Evolutionary conservation across 2,797 vertebrate species (phyloP), one percentile per base, ranked within the genome.

Genomic region (Pagetopsis macropterus): DNA sequence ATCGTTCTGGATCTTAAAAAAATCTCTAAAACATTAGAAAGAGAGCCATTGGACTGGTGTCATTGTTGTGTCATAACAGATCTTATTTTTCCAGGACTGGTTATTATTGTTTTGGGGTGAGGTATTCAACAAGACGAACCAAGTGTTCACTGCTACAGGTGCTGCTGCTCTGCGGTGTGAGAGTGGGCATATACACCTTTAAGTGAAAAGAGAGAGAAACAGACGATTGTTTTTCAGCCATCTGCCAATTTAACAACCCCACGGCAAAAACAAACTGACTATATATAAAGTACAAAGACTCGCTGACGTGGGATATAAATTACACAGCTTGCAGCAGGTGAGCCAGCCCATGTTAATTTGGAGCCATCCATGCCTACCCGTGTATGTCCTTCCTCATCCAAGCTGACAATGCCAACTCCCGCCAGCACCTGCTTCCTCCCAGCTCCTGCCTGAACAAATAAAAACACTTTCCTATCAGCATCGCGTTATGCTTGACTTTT

Each of bases 301-400:
- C 79, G 72, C 78, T 87, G 78, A 85, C 85, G 87, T 87, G 79
- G 60, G 81, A 66, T 82, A 77, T 88, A 85, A 87, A 88, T 88
- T 72, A 87, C 83, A 85, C 84, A 83, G 76, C 84, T 65, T 82
- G 76, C 72, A 83, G 82, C 81, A 81, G 79, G 78, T 68, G 72
- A 87, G 83, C 78, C 73, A 60, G 44, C 58, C 76, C 67, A 14
- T 83, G 84, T 82, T 86, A 75, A 87, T 88, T 86, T 79, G 70
- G 76, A 70, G 16, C 70, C 83, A 83, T 73, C 81, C 84, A 88
- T 89, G 88, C 87, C 65, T 81, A 82, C 75, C 76, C 80, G 67
- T 85, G 80, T 87, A 83, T 85, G 86, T 70, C 87, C 85, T 57
- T 81, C 67, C 65, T 48, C 68, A 50, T 81, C 83, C 77, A 81